Evolutionary conservation across 1,140 invertebrate genomes (phyloP), one percentile per base, ranked within the genome.

Genomic region (Neodiprion virginianus): DNA sequence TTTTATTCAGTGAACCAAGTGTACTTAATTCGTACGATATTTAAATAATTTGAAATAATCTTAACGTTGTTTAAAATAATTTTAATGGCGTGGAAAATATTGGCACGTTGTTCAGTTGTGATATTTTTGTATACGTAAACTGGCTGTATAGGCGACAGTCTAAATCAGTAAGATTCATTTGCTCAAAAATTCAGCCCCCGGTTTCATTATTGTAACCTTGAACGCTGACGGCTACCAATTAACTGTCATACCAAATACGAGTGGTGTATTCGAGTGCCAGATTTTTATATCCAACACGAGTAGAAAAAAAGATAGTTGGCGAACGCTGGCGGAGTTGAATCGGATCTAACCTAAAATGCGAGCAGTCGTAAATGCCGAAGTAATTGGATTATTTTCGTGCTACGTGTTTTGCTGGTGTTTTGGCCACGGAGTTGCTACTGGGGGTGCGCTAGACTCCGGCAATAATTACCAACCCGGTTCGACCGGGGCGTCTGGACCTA

Each of bases 321-420:
- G 21, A 40, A 40, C 78, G 78, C 77, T 79, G 73, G 77, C 74
- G 67, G 79, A 81, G 76, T 78, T 81, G 83, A 78, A 83, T 8
- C 8, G 4, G 71, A 69, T 73, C 80, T 85, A 86, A 86, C 86
- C 86, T 86, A 87, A 88, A 83, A 88, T 87, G 86, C 85, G 83
- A 85, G 80, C 76, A 75, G 79, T 77, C 76, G 81, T 77, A 78
- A 85, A 82, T 78, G 81, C 80, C 76, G 79, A 87, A 78, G 81
- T 81, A 78, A 83, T 85, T 76, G 73, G 79, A 77, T 76, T 84
- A 69, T 82, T 61, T 61, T 88, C 74, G 82, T 81, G 76, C 80
- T 88, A 84, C 50, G 49, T 88, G 66, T 79, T 84, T 40, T 85
- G 78, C 76, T 88, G 85, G 82, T 82, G 80, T 72, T 82, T 77